phyloP scores from a whole-genome alignment of 2,113 vertebrate species.

The Antechinus flavipes region DNA sequence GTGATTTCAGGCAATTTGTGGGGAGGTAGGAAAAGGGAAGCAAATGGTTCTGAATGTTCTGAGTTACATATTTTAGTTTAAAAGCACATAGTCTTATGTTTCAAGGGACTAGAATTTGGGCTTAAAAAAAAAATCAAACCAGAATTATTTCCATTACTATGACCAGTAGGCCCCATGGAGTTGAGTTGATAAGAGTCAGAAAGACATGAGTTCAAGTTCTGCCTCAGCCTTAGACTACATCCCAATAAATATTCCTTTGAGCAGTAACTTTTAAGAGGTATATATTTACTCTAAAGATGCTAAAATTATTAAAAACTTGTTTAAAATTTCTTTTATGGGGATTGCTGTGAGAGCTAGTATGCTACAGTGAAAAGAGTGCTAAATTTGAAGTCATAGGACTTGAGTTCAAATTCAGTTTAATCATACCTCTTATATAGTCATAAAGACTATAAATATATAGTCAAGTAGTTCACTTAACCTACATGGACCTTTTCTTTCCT shows the following conservation, averaged over 20 bases:
- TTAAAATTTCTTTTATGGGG: slow-evolving; percentile 1
- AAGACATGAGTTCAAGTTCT: neutral
- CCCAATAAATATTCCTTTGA: neutral
- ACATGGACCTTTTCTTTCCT: neutral
- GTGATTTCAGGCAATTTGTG: neutral
- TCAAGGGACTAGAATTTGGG: neutral
- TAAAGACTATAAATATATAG: neutral
- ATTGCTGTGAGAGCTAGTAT: neutral
- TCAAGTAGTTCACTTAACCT: neutral
- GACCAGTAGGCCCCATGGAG: neutral
- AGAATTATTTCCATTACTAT: neutral
- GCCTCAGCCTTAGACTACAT: neutral
- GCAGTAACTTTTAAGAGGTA: neutral
- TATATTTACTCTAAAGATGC: neutral
- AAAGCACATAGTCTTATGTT: neutral
- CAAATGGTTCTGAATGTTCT: neutral
- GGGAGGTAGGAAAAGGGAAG: neutral
- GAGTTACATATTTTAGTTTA: neutral
- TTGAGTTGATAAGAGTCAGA: neutral
- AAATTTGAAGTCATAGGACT: neutral
- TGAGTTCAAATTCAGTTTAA: neutral
- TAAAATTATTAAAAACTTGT: neutral
- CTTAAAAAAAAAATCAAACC: neutral
- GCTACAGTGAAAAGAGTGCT: neutral
- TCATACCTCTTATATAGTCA: neutral